phyloP scores from a whole-genome alignment of 1,140 invertebrate species.

The Ips typographus region DNA sequence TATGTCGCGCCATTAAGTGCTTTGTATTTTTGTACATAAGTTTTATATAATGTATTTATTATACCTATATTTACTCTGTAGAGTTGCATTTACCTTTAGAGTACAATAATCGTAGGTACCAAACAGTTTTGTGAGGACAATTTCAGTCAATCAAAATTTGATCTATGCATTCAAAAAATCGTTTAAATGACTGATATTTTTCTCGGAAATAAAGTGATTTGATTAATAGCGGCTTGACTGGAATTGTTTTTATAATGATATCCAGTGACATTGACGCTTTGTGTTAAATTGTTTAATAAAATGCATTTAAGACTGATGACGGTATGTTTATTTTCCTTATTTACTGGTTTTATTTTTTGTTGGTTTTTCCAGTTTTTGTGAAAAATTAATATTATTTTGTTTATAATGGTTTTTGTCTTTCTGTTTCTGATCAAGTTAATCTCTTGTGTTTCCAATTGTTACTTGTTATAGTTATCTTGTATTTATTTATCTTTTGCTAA shows the following conservation, averaged over 20 bases:
- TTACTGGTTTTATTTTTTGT: too few species aligned
- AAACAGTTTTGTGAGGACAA: neutral
- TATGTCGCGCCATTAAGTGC: constrained; percentile 1
- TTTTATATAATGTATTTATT: constrained; percentile 24
- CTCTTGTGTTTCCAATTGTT: too few species aligned
- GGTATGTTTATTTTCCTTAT: too few species aligned
- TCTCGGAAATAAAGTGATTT: neutral
- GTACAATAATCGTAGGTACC: neutral
- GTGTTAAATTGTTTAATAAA: constrained; percentile 35
- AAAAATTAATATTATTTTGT: too few species aligned
- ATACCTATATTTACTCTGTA: constrained; percentile 12
- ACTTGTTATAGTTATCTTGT: too few species aligned
- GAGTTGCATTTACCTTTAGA: constrained; percentile 16
- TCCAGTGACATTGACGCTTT: constrained; percentile 31
- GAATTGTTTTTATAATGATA: neutral
- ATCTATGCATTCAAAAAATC: neutral
- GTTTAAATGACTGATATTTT: neutral
- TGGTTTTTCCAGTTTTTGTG: too few species aligned
- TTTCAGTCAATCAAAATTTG: neutral
- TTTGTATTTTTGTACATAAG: constrained; percentile 17
- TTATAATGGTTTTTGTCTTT: too few species aligned
- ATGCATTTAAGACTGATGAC: constrained; percentile 30
- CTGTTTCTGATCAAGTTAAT: too few species aligned
- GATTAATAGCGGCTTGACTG: neutral
- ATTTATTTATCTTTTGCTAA: too few species aligned